Percentiles rank a stretch among this genome's conserved stretches.
Conservation (phyloP, 2,888 invertebrate species). For the Eupithecia dodoneata region DNA sequence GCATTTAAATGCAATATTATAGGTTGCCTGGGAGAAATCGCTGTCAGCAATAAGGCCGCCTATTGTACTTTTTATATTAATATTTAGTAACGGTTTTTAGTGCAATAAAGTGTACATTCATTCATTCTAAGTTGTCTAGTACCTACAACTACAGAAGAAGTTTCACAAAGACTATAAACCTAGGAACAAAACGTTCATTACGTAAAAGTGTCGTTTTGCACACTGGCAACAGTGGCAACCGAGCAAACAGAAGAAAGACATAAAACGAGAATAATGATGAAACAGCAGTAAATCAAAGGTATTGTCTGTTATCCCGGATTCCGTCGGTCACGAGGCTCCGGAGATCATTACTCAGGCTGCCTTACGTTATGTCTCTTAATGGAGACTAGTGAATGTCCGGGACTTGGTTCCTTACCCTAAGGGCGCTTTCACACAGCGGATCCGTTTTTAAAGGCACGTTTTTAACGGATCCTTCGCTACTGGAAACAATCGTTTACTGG, state of each 20-base stretch:
- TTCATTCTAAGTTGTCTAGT: neutral
- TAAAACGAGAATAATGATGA: slow-evolving; percentile 42
- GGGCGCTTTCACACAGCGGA: too few species aligned
- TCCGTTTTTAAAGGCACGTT: too few species aligned
- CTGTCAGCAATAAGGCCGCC: too few species aligned
- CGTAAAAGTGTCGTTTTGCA: slow-evolving; percentile 25
- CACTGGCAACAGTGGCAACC: slow-evolving; percentile 16
- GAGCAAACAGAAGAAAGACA: slow-evolving; percentile 29
- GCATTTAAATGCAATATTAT: neutral
- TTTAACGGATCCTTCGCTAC: too few species aligned
- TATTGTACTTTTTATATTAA: too few species aligned
- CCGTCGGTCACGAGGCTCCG: slow-evolving; percentile 62
- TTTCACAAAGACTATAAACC: slow-evolving; percentile 9
- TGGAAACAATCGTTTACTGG: too few species aligned
- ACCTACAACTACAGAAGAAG: neutral
- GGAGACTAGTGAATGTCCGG: slow-evolving; percentile 25
- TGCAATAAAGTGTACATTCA: too few species aligned
- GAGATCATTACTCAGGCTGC: slow-evolving; percentile 65
- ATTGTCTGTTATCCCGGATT: slow-evolving; percentile 58
- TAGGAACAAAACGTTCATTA: slow-evolving; percentile 11
- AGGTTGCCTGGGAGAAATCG: too few species aligned
- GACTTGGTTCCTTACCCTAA: neutral
- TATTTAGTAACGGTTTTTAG: too few species aligned
- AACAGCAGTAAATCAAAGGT: slow-evolving; percentile 54
- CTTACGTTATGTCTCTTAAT: slow-evolving; percentile 42